phyloP scores from a whole-genome alignment of 2,113 vertebrate genomes.

The Trogon melanurus region DNA sequence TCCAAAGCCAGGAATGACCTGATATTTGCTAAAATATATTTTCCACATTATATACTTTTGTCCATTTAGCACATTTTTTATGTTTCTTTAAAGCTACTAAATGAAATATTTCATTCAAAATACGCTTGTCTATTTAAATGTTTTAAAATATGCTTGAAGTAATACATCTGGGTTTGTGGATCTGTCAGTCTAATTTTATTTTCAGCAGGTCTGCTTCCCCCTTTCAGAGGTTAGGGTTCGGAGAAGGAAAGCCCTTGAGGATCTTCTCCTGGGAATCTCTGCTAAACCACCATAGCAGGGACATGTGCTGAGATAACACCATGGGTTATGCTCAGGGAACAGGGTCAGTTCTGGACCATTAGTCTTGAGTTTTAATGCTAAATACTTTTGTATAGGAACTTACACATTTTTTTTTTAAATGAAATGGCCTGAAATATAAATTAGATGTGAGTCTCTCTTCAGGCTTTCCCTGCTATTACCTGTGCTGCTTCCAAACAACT shows the following conservation, averaged over 20 bases:
- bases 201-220: not conserved
- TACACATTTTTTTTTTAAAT: not conserved
- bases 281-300: not conserved
- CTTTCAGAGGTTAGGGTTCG: not conserved
- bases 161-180: not conserved
- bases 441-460: not conserved
- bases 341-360: not conserved
- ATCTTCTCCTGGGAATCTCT: not conserved
- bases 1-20: not conserved
- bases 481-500: not conserved
- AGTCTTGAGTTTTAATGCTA: not conserved
- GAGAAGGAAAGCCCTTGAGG: not conserved
- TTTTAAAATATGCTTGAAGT: constrained; percentile 4
- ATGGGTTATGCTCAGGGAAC: not conserved
- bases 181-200: constrained; percentile 10
- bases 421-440: not conserved
- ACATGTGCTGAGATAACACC: not conserved
- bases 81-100: not conserved
- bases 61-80: not conserved
- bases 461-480: not conserved
- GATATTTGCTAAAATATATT: not conserved
- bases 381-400: not conserved
- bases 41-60: not conserved
- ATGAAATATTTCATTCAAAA: not conserved
- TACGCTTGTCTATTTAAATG: not conserved